A percentile compares a stretch with the other conserved stretches of the same genome.
phyloP scores from a whole-genome alignment of 1,140 invertebrate species.

The Oncopodura yosiiana region DNA sequence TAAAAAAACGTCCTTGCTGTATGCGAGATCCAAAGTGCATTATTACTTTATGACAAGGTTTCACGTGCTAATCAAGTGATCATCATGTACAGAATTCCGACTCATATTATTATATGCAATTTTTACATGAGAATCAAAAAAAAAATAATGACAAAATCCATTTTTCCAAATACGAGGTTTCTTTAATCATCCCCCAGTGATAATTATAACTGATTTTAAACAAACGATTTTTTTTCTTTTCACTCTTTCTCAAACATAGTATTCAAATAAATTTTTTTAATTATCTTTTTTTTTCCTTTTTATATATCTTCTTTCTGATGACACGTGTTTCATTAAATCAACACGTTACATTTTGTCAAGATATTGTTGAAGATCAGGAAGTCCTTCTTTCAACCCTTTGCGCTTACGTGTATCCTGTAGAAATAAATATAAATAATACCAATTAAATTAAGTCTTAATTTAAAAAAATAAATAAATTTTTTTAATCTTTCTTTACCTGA shows the following conservation, averaged over 20 bases:
- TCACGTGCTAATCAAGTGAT: too few species aligned
- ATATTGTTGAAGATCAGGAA: constrained; percentile 84
- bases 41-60: too few species aligned
- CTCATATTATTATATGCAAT: too few species aligned
- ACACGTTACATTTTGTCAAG: constrained; percentile 80
- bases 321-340: not conserved
- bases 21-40: too few species aligned
- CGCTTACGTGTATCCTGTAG: constrained; percentile 89
- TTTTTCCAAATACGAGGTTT: too few species aligned
- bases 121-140: too few species aligned
- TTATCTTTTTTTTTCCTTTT: constrained; percentile 8
- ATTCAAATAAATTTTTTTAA: constrained; percentile 6
- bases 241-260: not conserved
- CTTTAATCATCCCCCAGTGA: too few species aligned
- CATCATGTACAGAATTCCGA: too few species aligned
- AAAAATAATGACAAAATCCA: too few species aligned
- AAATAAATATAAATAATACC: constrained; percentile 34
- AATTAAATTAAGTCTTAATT: not conserved
- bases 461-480: constrained; percentile 2
- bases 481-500: constrained; percentile 45
- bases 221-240: too few species aligned
- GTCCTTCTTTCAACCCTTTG: constrained; percentile 96
- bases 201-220: too few species aligned
- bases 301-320: not conserved
- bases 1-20: too few species aligned